Evolutionary conservation across 2,797 vertebrate genomes (phyloP).

Genomic region (Chelonia mydas): DNA sequence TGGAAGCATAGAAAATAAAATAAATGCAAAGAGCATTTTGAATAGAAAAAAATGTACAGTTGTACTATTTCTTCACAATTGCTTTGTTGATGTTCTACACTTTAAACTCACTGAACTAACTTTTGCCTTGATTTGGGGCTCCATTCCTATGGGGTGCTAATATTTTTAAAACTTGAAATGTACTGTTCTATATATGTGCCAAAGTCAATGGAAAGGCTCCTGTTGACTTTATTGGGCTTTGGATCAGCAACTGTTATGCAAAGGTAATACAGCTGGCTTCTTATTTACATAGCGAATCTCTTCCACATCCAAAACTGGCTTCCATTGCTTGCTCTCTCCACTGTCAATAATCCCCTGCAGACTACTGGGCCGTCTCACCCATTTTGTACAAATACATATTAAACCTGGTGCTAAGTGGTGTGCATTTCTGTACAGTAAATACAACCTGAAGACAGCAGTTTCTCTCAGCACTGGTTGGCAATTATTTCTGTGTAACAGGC

Average conservation of each 20-base stretch:
- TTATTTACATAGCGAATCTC: rapidly evolving
- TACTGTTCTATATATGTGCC: not conserved
- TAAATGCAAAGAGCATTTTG: not conserved
- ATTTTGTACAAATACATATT: not conserved
- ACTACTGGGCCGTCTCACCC: rapidly evolving
- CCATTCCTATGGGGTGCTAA: not conserved
- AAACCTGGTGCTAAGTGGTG: not conserved
- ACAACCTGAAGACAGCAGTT: not conserved
- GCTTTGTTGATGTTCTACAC: not conserved
- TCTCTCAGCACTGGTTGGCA: conserved; percentile 42
- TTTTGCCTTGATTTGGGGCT: not conserved
- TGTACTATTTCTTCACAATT: not conserved
- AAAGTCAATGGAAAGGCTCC: not conserved
- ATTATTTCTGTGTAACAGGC: conserved; percentile 69
- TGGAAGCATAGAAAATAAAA: not conserved
- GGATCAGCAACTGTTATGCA: not conserved
- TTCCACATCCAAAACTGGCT: rapidly evolving
- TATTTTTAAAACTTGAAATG: not conserved
- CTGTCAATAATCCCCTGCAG: not conserved
- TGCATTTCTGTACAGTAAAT: not conserved
- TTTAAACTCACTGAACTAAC: not conserved
- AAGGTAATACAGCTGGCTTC: not conserved
- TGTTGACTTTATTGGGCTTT: rapidly evolving
- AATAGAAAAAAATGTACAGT: not conserved
- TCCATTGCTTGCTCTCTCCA: rapidly evolving